These are phyloP conservation scores for Papilio elwesi DNA, from an alignment of 2,888 invertebrate species.

Conservation along the genomic window DNA sequence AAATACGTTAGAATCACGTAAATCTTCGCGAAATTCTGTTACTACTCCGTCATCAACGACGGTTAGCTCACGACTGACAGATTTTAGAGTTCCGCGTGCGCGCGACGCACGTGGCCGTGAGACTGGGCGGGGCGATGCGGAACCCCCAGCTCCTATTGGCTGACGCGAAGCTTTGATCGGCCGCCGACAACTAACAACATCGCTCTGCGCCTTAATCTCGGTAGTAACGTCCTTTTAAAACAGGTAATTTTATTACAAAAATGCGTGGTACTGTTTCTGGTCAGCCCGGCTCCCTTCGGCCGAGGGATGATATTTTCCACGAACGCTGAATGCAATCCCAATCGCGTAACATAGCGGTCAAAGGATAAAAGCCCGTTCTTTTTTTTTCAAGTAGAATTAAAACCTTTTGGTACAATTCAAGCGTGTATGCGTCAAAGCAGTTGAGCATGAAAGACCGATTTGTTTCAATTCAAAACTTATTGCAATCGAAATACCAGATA, in stretches of 20 bases:
- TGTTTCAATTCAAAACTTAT: not conserved
- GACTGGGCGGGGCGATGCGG: constrained; percentile 64
- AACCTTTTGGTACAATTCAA: constrained; percentile 46
- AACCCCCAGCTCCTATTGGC: constrained; percentile 64
- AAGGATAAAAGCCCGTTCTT: constrained; percentile 65
- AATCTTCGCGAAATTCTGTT: constrained; percentile 45
- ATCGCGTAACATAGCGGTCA: constrained; percentile 64
- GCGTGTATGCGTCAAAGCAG: constrained; percentile 4
- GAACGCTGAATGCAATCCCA: constrained; percentile 72
- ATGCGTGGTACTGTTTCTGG: constrained; percentile 77
- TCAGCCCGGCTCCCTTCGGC: constrained; percentile 67
- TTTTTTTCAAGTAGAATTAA: constrained; percentile 57
- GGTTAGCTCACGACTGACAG: constrained; percentile 68
- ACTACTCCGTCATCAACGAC: constrained; percentile 48
- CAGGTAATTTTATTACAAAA: constrained; percentile 84
- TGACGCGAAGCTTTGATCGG: constrained; percentile 73
- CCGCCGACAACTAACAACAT: constrained; percentile 81
- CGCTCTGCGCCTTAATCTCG: constrained; percentile 82
- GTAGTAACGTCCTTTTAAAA: constrained; percentile 83
- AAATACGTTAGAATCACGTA: constrained; percentile 54
- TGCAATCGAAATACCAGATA: not conserved
- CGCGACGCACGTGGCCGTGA: constrained; percentile 80
- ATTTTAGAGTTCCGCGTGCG: constrained; percentile 64
- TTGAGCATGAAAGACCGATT: not conserved
- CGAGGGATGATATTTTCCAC: constrained; percentile 62